Evolutionary conservation across 2,113 vertebrate species (phyloP), one percentile per base, ranked within the genome.

Genomic region (Notarius lentiginosus): DNA sequence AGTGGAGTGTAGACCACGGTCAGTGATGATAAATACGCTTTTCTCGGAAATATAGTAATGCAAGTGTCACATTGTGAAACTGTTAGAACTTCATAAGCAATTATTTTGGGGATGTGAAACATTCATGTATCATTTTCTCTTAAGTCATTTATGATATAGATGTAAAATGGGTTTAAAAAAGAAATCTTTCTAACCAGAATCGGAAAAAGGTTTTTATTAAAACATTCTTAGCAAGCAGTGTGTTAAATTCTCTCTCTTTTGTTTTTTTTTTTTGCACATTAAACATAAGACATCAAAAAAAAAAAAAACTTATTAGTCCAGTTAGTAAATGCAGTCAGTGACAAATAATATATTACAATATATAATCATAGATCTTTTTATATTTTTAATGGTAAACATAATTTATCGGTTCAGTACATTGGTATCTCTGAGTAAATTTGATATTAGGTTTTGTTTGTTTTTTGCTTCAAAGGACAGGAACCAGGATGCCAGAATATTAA

Each of bases 261-360:
- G 0, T 1, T 7, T 9, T 34, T 11, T 20, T 56, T 82, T 41
- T 76, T 34, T 82, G 82, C 86, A 89, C 17, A 87, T 85, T 60
- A 81, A 81, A 81, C 73, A 82, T 49, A 82, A 87, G 84, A 73
- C 60, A 83, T 89, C 56, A 60, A 85, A 27, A n/a, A n/a, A 72
- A 70, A 81, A 85, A 34, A 72, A 61, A 81, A 51, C 22, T 20
- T 61, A 88, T 90, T 89, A 90, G 86, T 83, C 87, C 68, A 87
- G 86, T 90, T 91, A 89, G 87, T 88, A 86, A 89, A 89, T 73
- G 60, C 66, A 86, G 84, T 84, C 85, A 73, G 72, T 86, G 81
- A 85, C 82, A 82, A 85, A 77, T 84, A 80, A 84, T 76, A 84
- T 79, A 87, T 76, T 84, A 89, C 56, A 87, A 65, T 68, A 85